Evolutionary conservation across 1,140 invertebrate genomes (phyloP), one percentile per base, ranked within the genome.

Genomic region (Sesamia nonagrioides): DNA sequence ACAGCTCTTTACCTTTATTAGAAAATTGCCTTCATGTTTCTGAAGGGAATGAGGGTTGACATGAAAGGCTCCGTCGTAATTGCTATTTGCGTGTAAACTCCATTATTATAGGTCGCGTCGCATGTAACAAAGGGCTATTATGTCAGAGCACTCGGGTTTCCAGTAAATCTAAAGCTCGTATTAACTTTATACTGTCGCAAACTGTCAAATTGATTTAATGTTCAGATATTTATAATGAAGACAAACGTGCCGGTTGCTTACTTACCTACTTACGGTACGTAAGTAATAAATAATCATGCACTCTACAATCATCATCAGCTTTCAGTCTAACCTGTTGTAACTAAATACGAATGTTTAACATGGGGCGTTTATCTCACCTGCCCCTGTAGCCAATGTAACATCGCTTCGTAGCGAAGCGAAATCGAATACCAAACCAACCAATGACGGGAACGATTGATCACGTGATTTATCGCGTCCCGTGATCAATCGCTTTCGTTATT

Each of bases 21-120:
- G 61, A 82, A 78, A 79, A 82, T 82, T 82, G 72, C 77, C 81
- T 82, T 82, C 75, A 82, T 82, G 74, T 82, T 80, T 54, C 61
- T 83, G 66, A 63, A 81, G 72, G 76, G 58, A 80, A 81, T 81
- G 82, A 75, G 68, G 79, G 72, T 81, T 83, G 73, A 81, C 79
- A 81, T 81, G 77, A 83, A 83, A 81, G 82, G 77, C 61, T 74
- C 78, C 50, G 42, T 48, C 56, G 79, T 83, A 83, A 83, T 83
- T 83, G 77, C 66, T 79, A 77, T 83, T 81, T 81, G 77, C 73
- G 69, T 79, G 72, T 79, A 79, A 83, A 83, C 72, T 81, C 74
- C 77, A 81, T 81, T 81, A 79, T 79, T 81, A 81, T 68, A 72
- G 66, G 37, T 56, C 54, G 40, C 63, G 66, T 77, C 48, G 50